A percentile compares a stretch with the other conserved stretches of the same genome.
Conservation (phyloP, 2,113 vertebrate genomes). For the Cyprinodon brontotheroides region DNA sequence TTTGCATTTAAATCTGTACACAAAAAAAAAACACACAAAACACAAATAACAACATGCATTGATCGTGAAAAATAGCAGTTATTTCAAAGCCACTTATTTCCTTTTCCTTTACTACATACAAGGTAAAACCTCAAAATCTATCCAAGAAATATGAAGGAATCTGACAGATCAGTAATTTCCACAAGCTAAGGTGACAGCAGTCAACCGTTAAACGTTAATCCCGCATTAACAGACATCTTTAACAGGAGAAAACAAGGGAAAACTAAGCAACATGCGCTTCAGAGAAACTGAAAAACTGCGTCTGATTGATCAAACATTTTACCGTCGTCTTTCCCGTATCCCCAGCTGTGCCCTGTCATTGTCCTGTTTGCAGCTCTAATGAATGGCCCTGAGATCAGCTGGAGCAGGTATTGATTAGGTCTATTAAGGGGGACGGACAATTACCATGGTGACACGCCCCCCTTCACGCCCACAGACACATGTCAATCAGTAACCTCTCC, state of each 20-base stretch:
- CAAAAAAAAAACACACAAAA: neutral
- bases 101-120: neutral
- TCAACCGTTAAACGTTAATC: slow-evolving; percentile 65
- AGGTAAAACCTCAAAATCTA: neutral
- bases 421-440: slow-evolving; percentile 44
- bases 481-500: neutral
- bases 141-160: neutral
- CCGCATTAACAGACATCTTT: slow-evolving; percentile 55
- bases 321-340: slow-evolving; percentile 93
- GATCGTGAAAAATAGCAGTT: no score
- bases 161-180: neutral
- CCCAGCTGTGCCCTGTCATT: slow-evolving; percentile 92
- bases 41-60: no score
- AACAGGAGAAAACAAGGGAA: neutral
- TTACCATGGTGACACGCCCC: slow-evolving; percentile 59
- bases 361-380: slow-evolving; percentile 12
- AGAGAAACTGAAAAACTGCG: neutral
- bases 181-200: slow-evolving; percentile 25
- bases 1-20: neutral
- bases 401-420: slow-evolving; percentile 42
- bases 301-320: slow-evolving; percentile 58
- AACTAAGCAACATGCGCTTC: neutral
- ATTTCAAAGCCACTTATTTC: no score
- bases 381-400: slow-evolving; percentile 13
- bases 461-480: neutral